phyloP scores from a whole-genome alignment of 64 coral and sea anemone species.

The Porites australiensis region DNA sequence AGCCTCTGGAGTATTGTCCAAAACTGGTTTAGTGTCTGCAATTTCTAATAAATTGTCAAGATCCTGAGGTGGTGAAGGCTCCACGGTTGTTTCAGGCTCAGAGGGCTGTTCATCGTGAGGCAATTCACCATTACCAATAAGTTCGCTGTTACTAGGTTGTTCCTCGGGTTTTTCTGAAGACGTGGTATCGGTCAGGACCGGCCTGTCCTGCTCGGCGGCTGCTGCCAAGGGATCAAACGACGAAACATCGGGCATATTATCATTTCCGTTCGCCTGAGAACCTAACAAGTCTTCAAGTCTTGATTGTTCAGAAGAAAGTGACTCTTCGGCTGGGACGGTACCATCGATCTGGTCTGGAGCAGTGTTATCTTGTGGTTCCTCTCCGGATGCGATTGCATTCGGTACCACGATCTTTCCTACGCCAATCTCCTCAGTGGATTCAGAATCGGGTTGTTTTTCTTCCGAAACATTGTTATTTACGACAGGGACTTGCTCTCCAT shows the following conservation, averaged over 20 bases:
- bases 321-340: background rate
- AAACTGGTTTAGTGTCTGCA: background rate
- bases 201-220: background rate
- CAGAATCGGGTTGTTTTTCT: constrained; percentile 5
- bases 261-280: background rate
- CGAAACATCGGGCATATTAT: background rate
- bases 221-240: constrained; percentile 5
- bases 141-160: background rate
- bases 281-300: background rate
- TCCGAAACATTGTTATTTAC: constrained; percentile 11
- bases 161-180: background rate
- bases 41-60: background rate
- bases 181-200: background rate
- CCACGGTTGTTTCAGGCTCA: background rate
- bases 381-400: background rate
- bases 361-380: background rate
- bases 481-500: background rate
- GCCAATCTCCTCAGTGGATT: background rate
- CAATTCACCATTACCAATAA: background rate
- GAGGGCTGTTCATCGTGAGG: background rate
- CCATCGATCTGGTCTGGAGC: background rate
- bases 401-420: background rate
- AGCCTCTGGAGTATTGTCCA: background rate
- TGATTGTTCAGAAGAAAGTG: background rate
- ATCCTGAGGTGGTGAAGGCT: background rate